These are phyloP conservation scores for Electrophaes corylata DNA, from an alignment of 2,888 invertebrate species.

Conservation along the genomic window DNA sequence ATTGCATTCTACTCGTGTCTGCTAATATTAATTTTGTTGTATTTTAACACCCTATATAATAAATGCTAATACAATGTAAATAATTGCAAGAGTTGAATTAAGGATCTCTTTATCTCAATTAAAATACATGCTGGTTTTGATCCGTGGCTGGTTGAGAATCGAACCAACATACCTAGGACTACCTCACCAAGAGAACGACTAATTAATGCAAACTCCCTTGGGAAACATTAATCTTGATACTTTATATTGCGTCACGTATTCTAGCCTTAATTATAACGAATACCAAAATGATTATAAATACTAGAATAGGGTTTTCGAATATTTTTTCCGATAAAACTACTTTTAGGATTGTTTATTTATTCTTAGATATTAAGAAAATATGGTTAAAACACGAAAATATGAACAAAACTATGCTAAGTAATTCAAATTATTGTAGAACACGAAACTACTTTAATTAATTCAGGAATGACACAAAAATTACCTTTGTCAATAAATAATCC, in stretches of 20 bases:
- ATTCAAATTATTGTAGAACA: neutral
- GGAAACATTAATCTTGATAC: slow-evolving; percentile 27
- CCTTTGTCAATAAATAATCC: slow-evolving; percentile 20
- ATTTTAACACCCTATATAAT: too few species aligned
- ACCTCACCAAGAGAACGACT: neutral
- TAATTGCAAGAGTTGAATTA: too few species aligned
- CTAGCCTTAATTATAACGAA: slow-evolving; percentile 6
- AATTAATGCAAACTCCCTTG: slow-evolving; percentile 10
- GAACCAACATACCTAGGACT: neutral
- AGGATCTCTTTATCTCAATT: too few species aligned
- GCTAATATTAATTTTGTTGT: too few species aligned
- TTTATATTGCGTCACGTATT: slow-evolving; percentile 14
- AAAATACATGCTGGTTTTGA: neutral
- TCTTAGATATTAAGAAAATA: too few species aligned
- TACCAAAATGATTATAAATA: neutral
- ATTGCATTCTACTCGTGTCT: too few species aligned
- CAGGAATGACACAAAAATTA: slow-evolving; percentile 1
- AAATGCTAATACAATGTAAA: too few species aligned
- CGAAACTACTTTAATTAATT: neutral
- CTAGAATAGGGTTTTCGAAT: neutral
- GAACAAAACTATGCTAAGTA: too few species aligned
- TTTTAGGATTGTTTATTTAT: too few species aligned
- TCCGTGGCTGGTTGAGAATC: slow-evolving; percentile 3
- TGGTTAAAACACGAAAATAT: too few species aligned
- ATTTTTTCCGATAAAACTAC: neutral